Evolutionary conservation across 2,888 invertebrate species (phyloP), one percentile per base, ranked within the genome.

Genomic region (Epistrophe grossulariae): DNA sequence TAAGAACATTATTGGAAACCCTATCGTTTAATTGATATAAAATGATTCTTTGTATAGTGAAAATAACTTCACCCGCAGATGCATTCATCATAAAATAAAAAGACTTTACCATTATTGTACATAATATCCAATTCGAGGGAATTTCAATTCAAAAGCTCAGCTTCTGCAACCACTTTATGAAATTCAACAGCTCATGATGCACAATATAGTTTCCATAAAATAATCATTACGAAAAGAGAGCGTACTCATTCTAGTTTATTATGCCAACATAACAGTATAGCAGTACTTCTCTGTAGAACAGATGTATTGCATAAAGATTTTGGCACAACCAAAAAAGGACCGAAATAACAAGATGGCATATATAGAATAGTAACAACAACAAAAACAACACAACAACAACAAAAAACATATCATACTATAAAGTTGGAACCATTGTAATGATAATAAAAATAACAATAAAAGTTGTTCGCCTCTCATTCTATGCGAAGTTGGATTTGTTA

Each of bases 391-490:
- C n/a, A 24, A 24, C 1, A 24, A 3, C 3, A 24, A 19, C 31
- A 50, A 68, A 19, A 38, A 68, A 64, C n/a, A 64, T 31, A 28
- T 17, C 52, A 83, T 68, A 19, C 73, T 73, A 83, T 83, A 83
- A 78, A 83, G 83, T 73, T 79, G 60, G 52, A 73, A 70, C 72
- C 79, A 79, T 66, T 48, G 84, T 76, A 84, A 84, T 84, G 76
- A 77, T 84, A 76, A 84, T 84, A 84, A 84, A 84, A 84, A 77
- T 84, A 80, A 84, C 84, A 84, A 80, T 84, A 84, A 84, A 84
- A 76, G 80, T 84, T 80, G 71, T 84, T 84, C 52, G 64, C 84
- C 66, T 79, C 71, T 79, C 71, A 66, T 76, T 84, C 76, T 64
- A 35, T 66, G 45, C 64, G 74, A 59, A 84, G 84, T 84, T 84